phyloP scores from a whole-genome alignment of 2,113 vertebrate species.

The Acinonyx jubatus region DNA sequence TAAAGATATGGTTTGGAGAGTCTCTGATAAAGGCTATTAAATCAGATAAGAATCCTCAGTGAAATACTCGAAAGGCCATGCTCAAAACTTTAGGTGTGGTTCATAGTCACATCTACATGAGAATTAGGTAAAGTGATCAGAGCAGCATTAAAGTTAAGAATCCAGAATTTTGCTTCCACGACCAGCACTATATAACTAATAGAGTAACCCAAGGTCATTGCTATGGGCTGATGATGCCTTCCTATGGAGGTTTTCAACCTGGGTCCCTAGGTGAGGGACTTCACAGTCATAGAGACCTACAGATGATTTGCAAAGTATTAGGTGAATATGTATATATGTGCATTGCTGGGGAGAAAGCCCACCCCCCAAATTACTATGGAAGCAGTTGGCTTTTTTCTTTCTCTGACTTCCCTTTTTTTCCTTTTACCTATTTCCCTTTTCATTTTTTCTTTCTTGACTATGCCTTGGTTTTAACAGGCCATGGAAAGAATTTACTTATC shows the following conservation, averaged over 20 bases:
- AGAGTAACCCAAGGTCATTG: not conserved
- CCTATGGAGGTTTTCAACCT: not conserved
- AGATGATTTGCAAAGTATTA: not conserved
- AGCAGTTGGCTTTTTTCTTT: not conserved
- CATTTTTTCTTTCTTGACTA: not conserved
- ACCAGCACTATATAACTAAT: too few species aligned
- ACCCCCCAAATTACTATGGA: not conserved
- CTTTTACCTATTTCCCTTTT: not conserved
- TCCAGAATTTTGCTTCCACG: not conserved
- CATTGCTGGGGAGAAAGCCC: not conserved
- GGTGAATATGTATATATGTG: not conserved
- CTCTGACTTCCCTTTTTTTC: not conserved
- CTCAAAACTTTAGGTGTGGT: not conserved
- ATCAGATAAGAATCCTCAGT: not conserved
- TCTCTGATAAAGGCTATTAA: not conserved
- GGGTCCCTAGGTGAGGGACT: not conserved
- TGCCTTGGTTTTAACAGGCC: not conserved
- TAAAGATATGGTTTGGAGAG: not conserved
- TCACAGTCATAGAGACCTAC: too few species aligned
- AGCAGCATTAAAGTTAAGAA: not conserved
- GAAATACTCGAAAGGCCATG: slow-evolving; percentile 6
- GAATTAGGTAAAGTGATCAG: not conserved
- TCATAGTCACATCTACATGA: not conserved
- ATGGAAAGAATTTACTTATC: not conserved
- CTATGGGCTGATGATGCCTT: not conserved